Base-by-base conservation (phyloP, 2,113 vertebrate genomes). In the Arvicanthis niloticus region DNA sequence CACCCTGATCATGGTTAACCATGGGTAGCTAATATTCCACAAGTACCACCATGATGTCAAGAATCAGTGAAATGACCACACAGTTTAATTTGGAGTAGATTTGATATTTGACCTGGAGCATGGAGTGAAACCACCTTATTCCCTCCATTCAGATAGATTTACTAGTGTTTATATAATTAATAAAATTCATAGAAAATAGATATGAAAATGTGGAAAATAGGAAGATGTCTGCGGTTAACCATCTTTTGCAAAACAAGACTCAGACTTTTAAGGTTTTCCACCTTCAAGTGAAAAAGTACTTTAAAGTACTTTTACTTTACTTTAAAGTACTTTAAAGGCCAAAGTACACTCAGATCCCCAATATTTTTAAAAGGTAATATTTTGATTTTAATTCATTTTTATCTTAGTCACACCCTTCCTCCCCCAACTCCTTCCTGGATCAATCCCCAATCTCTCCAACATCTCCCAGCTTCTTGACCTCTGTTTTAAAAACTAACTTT, bases 191-290 rank as follows among this genome's bases (percentile, higher is more conserved):
- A 75, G 89, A 13, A 15, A 8, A 68, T 94, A 81, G 40, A 48
- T 67, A 37, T 60, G 72, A 92, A 87, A 87, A 91, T 85, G 2
- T 82, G 15, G 8, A 73, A 62, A 26, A 34, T 48, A 40, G 76
- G 45, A 96, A 87, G 90, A 91, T 45, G 29, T 26, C 17, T n/a
- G 42, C 31, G 42, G 12, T 26, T 97, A 91, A 78, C 77, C 86
- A 85, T 86, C 62, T 86, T 91, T 94, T 70, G 92, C 92, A 58
- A 92, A 84, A 91, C 82, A 91, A 95, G 96, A 78, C 58, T 75
- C 86, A 19, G 5, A 16, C 94, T 48, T 42, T 75, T 31, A 82
- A 73, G 34, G 76, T 86, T 56, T 93, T 70, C 42, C 56, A 89
- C 42, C 82, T 77, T 53, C 48, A 96, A 93, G 21, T 86, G 13